Evolutionary conservation across 2,797 vertebrate genomes (phyloP).

Genomic region (Pangasius sanitwongsei): DNA sequence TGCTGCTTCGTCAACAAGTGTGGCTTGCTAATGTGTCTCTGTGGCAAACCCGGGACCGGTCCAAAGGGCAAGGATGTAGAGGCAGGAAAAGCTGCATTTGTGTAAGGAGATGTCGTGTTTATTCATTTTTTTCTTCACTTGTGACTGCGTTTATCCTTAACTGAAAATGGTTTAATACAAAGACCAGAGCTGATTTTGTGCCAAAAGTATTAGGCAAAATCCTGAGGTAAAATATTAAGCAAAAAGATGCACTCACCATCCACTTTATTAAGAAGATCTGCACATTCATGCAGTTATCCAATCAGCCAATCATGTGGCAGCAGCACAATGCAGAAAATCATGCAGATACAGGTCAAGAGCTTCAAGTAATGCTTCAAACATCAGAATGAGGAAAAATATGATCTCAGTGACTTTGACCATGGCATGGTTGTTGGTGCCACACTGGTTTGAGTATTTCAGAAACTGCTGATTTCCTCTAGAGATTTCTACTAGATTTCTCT

Average conservation of each 20-base stretch:
- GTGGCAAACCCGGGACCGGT: constrained; percentile 87
- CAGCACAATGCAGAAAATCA: background rate
- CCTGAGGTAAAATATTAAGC: background rate
- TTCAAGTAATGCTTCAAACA: background rate
- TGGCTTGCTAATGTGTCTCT: constrained; percentile 97
- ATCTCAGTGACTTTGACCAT: background rate
- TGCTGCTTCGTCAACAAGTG: constrained; percentile 99
- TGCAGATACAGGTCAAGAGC: background rate
- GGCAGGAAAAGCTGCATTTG: constrained; percentile 91
- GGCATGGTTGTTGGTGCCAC: background rate
- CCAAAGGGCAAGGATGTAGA: constrained; percentile 93
- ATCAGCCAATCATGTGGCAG: background rate
- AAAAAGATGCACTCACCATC: background rate
- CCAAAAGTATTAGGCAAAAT: background rate
- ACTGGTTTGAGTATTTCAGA: background rate
- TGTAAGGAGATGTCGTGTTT: constrained; percentile 80
- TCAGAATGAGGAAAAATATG: background rate
- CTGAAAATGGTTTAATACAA: background rate
- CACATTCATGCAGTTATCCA: background rate
- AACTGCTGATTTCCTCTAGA: background rate
- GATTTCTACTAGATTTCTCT: background rate
- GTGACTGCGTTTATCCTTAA: background rate
- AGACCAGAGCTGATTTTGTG: background rate
- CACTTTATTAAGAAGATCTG: background rate
- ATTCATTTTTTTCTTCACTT: background rate